Evolutionary conservation across 2,797 vertebrate genomes (phyloP).

Genomic region (Tangara arthus): DNA sequence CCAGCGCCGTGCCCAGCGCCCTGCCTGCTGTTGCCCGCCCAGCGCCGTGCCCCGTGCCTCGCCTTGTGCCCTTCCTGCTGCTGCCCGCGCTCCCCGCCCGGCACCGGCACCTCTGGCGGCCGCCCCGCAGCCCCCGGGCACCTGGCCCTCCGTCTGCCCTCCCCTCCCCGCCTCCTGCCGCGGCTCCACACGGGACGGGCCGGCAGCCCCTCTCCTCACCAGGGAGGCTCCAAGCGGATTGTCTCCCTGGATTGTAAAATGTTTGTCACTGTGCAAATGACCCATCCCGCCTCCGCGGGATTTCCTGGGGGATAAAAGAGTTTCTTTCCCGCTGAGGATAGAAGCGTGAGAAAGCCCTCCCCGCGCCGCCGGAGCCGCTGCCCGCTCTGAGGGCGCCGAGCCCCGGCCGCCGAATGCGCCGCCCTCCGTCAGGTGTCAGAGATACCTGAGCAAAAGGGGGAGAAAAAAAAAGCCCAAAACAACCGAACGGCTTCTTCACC

Average conservation of each 20-base stretch:
- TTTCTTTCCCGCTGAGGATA: background rate
- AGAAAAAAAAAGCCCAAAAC: background rate
- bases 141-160: background rate
- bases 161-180: slow-evolving; percentile 9
- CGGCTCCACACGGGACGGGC: slow-evolving; percentile 3
- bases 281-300: background rate
- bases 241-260: background rate
- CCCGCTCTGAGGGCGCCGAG: background rate
- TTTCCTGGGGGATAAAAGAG: background rate
- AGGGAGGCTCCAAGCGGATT: background rate
- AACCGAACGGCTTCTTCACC: background rate
- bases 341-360: background rate
- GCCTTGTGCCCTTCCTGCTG: background rate
- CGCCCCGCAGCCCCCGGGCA: background rate
- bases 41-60: background rate
- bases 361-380: background rate
- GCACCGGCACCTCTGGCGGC: background rate
- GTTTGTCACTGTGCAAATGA: background rate
- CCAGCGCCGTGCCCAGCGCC: background rate
- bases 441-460: background rate
- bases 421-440: too few species aligned
- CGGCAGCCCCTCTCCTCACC: background rate
- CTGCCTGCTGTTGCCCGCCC: too few species aligned
- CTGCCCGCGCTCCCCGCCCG: background rate
- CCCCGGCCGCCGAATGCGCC: background rate